These are phyloP conservation scores for Slavum lentiscoides DNA, from an alignment of 2,888 invertebrate genomes.

Conservation along the genomic window DNA sequence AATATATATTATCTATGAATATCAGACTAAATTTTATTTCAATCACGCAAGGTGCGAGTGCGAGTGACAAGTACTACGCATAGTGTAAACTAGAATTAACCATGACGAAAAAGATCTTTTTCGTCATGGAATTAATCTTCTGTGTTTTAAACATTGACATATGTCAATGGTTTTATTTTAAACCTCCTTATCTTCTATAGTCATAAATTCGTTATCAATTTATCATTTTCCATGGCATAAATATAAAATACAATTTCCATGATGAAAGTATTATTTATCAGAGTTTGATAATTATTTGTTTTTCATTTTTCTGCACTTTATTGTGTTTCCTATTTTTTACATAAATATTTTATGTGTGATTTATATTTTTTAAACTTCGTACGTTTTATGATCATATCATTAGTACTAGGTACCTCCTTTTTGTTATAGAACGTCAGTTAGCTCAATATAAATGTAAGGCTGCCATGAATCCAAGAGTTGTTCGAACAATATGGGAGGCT, in stretches of 20 bases:
- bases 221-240: constrained; percentile 33
- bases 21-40: too few species aligned
- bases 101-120: too few species aligned
- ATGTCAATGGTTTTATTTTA: too few species aligned
- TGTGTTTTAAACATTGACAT: too few species aligned
- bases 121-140: too few species aligned
- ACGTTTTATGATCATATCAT: neutral
- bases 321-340: constrained; percentile 40
- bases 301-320: constrained; percentile 37
- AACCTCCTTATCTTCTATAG: neutral
- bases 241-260: constrained; percentile 17
- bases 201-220: neutral
- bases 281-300: constrained; percentile 48
- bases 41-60: too few species aligned
- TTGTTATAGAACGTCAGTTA: constrained; percentile 10
- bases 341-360: constrained; percentile 27
- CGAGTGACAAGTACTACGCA: too few species aligned
- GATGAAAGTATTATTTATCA: constrained; percentile 42
- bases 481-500: constrained; percentile 76
- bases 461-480: constrained; percentile 45
- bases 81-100: too few species aligned
- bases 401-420: neutral
- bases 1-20: too few species aligned
- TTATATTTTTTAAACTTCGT: constrained; percentile 6
- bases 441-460: constrained; percentile 43